These are phyloP conservation scores for Pholis gunnellus DNA, from an alignment of 2,113 vertebrate genomes.

Conservation along the genomic window DNA sequence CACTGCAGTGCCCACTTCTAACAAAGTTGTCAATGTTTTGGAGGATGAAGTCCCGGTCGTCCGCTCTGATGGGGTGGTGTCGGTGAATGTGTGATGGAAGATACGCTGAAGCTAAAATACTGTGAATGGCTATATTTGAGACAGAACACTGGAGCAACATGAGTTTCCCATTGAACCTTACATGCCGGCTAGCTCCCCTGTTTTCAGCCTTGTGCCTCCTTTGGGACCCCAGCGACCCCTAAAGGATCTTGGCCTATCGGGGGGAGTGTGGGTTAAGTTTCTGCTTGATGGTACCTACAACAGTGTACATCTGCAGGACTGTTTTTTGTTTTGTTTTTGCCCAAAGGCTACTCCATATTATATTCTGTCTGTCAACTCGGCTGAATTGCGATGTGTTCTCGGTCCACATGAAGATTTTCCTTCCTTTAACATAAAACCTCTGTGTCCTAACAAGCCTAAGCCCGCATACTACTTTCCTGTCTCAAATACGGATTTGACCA, in stretches of 20 bases:
- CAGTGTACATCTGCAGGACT: slow-evolving; percentile 30
- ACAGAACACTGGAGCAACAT: slow-evolving; percentile 19
- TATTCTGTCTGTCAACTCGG: background rate
- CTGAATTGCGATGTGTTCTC: slow-evolving; percentile 14
- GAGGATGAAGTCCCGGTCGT: slow-evolving; percentile 5
- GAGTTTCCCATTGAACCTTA: slow-evolving; percentile 12
- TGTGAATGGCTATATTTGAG: background rate
- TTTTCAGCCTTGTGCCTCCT: slow-evolving; percentile 66
- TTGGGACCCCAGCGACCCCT: slow-evolving; percentile 49
- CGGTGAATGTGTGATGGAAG: background rate
- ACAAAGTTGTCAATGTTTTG: slow-evolving; percentile 40
- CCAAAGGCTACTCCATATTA: slow-evolving; percentile 23
- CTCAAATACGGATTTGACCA: slow-evolving; percentile 40
- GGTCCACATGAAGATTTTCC: slow-evolving; percentile 5
- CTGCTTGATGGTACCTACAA: slow-evolving; percentile 26
- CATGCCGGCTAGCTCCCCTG: slow-evolving; percentile 20
- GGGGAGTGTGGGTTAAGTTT: slow-evolving; percentile 30
- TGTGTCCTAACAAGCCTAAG: slow-evolving; percentile 47
- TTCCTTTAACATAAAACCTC: slow-evolving; percentile 17
- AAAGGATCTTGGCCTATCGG: slow-evolving; percentile 53
- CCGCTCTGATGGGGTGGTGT: background rate
- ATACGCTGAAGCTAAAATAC: background rate
- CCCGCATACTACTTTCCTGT: slow-evolving; percentile 39
- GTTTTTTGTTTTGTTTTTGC: background rate
- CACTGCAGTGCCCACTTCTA: slow-evolving; percentile 54